A percentile compares a stretch with the other conserved stretches of the same genome.
phyloP scores from a whole-genome alignment of 1,140 invertebrate species.

The Drosophila mojavensis region DNA sequence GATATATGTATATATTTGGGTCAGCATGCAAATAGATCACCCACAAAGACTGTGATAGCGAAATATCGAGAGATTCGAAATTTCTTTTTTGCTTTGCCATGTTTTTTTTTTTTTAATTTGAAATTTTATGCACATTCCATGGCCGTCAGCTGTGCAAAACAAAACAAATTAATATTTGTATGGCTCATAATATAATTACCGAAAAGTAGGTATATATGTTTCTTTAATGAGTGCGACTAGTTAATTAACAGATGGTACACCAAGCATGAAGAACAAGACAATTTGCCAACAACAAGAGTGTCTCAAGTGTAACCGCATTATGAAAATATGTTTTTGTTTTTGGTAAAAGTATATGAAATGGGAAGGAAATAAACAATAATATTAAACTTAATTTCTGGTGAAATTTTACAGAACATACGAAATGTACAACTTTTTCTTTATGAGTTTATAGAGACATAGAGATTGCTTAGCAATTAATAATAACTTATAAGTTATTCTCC shows the following conservation, averaged over 20 bases:
- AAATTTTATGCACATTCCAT: slow-evolving; percentile 42
- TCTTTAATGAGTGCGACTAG: slow-evolving; percentile 23
- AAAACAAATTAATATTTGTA: slow-evolving; percentile 39
- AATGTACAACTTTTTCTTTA: too few relatives aligned
- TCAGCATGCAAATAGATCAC: slow-evolving; percentile 51
- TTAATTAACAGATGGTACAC: slow-evolving; percentile 35
- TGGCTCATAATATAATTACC: slow-evolving; percentile 26
- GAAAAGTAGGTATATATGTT: slow-evolving; percentile 1
- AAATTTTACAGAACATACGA: too few relatives aligned
- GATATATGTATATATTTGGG: slow-evolving; percentile 31
- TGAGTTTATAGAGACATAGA: too few relatives aligned
- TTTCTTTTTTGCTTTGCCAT: slow-evolving; percentile 5
- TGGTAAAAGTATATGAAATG: too few relatives aligned
- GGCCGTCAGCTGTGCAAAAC: slow-evolving; percentile 24
- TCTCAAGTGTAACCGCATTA: slow-evolving; percentile 38
- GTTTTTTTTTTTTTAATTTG: slow-evolving; percentile 16
- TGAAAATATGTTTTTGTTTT: background rate
- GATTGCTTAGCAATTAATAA: too few relatives aligned
- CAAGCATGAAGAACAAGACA: slow-evolving; percentile 26
- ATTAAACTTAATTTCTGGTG: too few relatives aligned
- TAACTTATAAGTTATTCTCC: too few relatives aligned
- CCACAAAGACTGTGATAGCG: slow-evolving; percentile 26
- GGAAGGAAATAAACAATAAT: too few relatives aligned
- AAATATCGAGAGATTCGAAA: slow-evolving; percentile 17
- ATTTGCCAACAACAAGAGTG: slow-evolving; percentile 35